Evolutionary conservation across 2,113 vertebrate species (phyloP), one percentile per base, ranked within the genome.

Genomic region (Oxyura jamaicensis): DNA sequence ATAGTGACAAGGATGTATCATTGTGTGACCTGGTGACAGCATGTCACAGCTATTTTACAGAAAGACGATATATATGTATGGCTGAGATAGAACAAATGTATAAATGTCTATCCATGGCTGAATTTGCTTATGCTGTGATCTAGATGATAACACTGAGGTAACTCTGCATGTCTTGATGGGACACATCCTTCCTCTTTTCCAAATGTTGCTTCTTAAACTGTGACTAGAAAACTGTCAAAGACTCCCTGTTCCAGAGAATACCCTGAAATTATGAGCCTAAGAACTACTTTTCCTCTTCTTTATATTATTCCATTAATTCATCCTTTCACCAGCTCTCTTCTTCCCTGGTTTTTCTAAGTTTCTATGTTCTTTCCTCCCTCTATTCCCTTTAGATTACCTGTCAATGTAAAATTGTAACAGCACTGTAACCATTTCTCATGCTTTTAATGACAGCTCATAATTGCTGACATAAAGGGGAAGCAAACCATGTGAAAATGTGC

Each of bases 391-490:
- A 58, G 53, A 87, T 88, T 86, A 75, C 53, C 53, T 55, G 31
- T 44, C 53, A 28, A 3, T 76, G 50, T 69, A 58, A 95, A 94
- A 87, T n/a, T 69, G 42, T 56, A 88, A 42, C 77, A 86, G 41
- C 74, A 68, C 3, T 2, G 33, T 91, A 91, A 86, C 65, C 39
- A 84, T 82, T 86, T 87, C 60, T 72, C 44, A 36, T 0, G 0
- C 29, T 91, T 88, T 91, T 91, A 82, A 71, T 73, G 80, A 66
- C 62, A 76, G 75, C 53, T 95, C 50, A 50, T 95, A 94, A 91
- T 85, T 82, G 81, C 74, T 89, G 84, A 91, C 89, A 91, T 73
- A 83, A 83, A 92, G 71, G 39, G n/a, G 78, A 93, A 80, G 67
- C 7, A 96, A 95, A 71, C 44, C 35, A 62, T 59, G 53, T 66